Conservation (phyloP, 2,888 invertebrate species). For the Chymomyza amoena region DNA sequence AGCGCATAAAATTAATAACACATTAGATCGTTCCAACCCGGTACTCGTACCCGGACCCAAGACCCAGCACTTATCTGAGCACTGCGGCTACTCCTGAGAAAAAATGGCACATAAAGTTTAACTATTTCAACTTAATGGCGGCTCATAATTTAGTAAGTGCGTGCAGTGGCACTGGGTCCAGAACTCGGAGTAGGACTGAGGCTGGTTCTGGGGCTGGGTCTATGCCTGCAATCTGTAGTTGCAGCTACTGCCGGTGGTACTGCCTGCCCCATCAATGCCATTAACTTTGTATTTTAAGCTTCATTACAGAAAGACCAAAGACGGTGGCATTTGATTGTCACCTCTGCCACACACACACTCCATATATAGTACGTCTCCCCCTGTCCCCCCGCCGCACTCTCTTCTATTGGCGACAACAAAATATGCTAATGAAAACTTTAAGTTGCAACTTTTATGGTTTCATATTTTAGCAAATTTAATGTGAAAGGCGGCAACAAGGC, state of each 20-base stretch:
- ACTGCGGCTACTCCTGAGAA: constrained; percentile 28
- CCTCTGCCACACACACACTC: constrained; percentile 1
- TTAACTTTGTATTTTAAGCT: constrained; percentile 67
- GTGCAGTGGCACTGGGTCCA: background rate
- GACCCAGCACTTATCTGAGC: background rate
- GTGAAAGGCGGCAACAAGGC: constrained; percentile 31
- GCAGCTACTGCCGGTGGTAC: background rate
- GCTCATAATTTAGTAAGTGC: constrained; percentile 49
- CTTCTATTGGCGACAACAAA: constrained; percentile 11
- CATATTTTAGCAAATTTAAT: constrained; percentile 71
- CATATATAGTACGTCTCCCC: no score
- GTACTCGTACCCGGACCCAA: background rate
- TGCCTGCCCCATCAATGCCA: constrained; percentile 23
- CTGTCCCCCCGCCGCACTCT: background rate
- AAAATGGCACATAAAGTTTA: constrained; percentile 62
- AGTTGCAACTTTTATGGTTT: constrained; percentile 61
- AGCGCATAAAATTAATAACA: constrained; percentile 67
- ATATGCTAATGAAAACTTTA: constrained; percentile 71
- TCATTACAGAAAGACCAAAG: constrained; percentile 40
- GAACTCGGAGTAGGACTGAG: background rate
- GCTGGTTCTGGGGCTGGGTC: background rate
- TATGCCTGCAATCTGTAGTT: background rate
- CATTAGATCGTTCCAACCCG: constrained; percentile 53
- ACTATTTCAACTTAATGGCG: constrained; percentile 57
- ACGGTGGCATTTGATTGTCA: background rate